Conservation (phyloP, 2,797 vertebrate species). For the Vultur gryphus region DNA sequence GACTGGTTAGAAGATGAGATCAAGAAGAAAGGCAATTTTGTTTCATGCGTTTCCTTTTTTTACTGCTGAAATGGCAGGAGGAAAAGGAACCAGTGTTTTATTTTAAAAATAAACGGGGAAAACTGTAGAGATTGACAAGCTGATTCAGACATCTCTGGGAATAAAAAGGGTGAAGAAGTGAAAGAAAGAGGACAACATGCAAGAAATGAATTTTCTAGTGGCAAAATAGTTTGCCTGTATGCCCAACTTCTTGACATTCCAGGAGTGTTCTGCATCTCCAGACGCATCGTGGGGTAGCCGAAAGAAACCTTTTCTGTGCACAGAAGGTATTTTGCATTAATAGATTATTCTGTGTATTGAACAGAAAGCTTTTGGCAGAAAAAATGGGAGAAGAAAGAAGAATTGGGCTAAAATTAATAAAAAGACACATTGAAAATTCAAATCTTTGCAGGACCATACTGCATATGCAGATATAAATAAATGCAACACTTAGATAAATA, state of each 20-base stretch:
- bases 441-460: neutral
- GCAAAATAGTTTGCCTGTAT: neutral
- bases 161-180: neutral
- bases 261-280: neutral
- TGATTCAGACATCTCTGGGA: neutral
- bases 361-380: neutral
- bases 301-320: neutral
- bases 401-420: neutral
- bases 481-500: neutral
- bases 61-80: neutral
- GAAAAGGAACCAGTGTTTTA: neutral
- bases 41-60: neutral
- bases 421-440: neutral
- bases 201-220: neutral
- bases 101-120: neutral
- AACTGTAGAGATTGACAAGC: neutral
- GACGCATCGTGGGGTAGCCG: accelerated
- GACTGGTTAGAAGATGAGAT: neutral
- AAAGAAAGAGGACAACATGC: neutral
- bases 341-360: neutral
- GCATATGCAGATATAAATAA: neutral
- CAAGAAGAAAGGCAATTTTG: neutral
- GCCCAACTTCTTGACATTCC: neutral
- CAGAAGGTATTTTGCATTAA: neutral
- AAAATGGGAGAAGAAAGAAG: neutral